phyloP scores from a whole-genome alignment of 2,113 vertebrate species.

The Centropristis striata region DNA sequence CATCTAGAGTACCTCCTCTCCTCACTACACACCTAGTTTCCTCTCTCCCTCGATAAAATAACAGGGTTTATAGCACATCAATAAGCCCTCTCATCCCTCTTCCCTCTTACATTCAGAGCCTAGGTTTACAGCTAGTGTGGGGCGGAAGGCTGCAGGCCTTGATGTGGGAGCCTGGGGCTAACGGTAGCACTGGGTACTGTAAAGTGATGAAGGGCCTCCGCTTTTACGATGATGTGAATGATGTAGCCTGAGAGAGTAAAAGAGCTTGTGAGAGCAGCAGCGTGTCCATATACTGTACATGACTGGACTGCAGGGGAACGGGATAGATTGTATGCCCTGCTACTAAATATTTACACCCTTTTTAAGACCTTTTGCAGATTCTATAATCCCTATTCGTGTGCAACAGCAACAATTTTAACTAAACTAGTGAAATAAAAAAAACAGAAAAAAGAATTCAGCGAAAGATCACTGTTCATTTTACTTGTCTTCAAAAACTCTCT shows the following conservation, averaged over 20 bases:
- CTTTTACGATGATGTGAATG: constrained; percentile 84
- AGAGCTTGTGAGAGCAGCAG: constrained; percentile 62
- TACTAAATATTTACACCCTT: constrained; percentile 44
- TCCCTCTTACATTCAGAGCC: constrained; percentile 82
- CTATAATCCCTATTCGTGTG: constrained; percentile 1
- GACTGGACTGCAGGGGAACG: constrained; percentile 33
- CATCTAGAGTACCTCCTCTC: neutral
- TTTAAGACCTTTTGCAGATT: constrained; percentile 32
- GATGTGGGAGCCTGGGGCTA: constrained; percentile 81
- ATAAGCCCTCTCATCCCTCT: constrained; percentile 85
- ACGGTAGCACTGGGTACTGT: constrained; percentile 81
- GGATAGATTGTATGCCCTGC: constrained; percentile 13
- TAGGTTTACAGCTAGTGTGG: constrained; percentile 80
- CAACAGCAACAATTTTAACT: neutral
- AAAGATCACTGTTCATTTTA: constrained; percentile 1
- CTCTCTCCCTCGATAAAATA: constrained; percentile 81
- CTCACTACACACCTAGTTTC: constrained; percentile 75
- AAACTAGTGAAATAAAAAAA: neutral
- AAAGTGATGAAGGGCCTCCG: constrained; percentile 80
- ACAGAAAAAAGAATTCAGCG: neutral
- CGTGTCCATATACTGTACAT: constrained; percentile 62
- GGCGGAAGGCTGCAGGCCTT: constrained; percentile 62
- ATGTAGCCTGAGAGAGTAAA: constrained; percentile 81
- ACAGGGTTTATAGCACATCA: constrained; percentile 87
- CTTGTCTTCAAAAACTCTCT: neutral